Base-by-base conservation (phyloP, 2,113 vertebrate genomes). In the Cisticola juncidis region DNA sequence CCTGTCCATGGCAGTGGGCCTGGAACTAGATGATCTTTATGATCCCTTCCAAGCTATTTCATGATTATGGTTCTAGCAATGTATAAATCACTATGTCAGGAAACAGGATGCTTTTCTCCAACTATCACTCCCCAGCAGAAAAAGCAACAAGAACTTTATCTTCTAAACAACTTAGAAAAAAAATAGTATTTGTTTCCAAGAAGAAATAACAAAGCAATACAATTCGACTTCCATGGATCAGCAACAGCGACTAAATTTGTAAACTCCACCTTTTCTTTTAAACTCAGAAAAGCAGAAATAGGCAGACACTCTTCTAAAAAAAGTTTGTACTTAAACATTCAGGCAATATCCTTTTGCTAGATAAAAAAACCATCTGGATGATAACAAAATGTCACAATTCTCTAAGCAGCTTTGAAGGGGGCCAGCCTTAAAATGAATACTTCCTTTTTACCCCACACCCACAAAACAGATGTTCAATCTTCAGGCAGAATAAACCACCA, bases 401-500 rank as follows among this genome's bases (percentile, higher is more conserved):
- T 91, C 57, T 84, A 91, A 93, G 81, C 81, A 95, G 47, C 42
- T 72, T 71, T 73, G n/a, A 47, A 64, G 48, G 70, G 45, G 57
- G 31, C 3, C 58, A 88, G 61, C 7, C 3, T 57, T 91, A 95
- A 90, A 90, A 45, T 2, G 11, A 95, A 68, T 92, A 50, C 48
- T 93, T 82, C 36, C 71, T 76, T 40, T n/a, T 18, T 3, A 22
- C 12, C 36, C 77, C 33, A 7, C 29, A 76, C 88, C 42, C 80
- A 86, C 22, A 80, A 83, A 95, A 93, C 92, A 92, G 66, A 94
- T 94, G 87, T 81, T 95, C 76, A 90, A 14, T 88, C 62, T 90
- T 92, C 88, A 96, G 70, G 38, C 86, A 94, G 93, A 97, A 96
- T 53, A 86, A 94, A 88, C 80, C 68, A 95, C 89, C 76, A 90